Conservation (phyloP, 2,888 invertebrate species). For the Leucophenga maculata region DNA sequence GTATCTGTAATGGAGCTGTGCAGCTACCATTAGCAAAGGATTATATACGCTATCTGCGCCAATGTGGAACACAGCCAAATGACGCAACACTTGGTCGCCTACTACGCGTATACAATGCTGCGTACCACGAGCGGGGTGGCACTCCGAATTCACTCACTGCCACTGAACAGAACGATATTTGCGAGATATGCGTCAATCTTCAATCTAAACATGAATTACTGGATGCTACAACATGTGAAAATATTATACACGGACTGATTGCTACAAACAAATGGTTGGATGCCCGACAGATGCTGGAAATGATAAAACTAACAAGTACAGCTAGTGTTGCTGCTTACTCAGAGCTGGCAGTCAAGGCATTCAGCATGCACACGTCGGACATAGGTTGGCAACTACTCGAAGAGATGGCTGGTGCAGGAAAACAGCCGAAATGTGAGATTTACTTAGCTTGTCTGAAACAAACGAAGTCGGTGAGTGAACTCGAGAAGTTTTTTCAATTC, state of each 20-base stretch:
- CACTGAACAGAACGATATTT: constrained; percentile 75
- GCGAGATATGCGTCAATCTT: constrained; percentile 71
- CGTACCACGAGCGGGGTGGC: constrained; percentile 52
- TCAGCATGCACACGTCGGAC: constrained; percentile 68
- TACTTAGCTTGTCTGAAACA: constrained; percentile 75
- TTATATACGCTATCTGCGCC: constrained; percentile 76
- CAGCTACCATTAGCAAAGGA: constrained; percentile 74
- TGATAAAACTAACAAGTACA: constrained; percentile 73
- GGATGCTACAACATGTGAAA: constrained; percentile 77
- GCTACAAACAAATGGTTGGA: constrained; percentile 80
- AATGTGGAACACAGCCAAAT: constrained; percentile 73
- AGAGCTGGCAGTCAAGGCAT: constrained; percentile 76
- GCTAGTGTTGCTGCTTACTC: constrained; percentile 75
- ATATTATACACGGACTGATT: constrained; percentile 77
- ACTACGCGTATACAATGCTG: constrained; percentile 74
- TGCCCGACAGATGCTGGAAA: constrained; percentile 76
- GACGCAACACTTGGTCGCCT: constrained; percentile 76
- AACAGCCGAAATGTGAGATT: constrained; percentile 73
- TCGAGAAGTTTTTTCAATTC: constrained; percentile 76
- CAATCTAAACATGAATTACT: constrained; percentile 75
- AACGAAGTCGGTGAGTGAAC: constrained; percentile 70
- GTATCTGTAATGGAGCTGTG: constrained; percentile 72
- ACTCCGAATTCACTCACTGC: constrained; percentile 62
- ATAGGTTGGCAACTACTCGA: constrained; percentile 78
- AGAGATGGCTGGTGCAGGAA: constrained; percentile 73